Evolutionary conservation across 2,797 vertebrate genomes (phyloP), one percentile per base, ranked within the genome.

Genomic region (Bryconaethiops microstoma): DNA sequence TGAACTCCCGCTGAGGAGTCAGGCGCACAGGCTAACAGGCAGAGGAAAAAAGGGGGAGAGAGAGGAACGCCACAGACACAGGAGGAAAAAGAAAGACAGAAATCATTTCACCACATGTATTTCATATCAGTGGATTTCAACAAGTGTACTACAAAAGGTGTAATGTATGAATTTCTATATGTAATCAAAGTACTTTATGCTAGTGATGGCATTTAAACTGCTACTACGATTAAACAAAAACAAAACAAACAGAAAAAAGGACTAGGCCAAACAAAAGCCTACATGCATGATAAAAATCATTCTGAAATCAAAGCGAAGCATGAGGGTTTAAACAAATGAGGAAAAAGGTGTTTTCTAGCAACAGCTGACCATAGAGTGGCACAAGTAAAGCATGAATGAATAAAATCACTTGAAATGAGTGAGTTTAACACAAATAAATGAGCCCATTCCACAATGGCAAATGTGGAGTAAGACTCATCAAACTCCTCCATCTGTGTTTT

Each of bases 1-100:
- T 97, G 91, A 98, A 99, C 48, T 99, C 97, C 4, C 97, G 88
- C 92, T 99, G 97, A 0, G 97, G 97, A 0, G 96, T 95, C 21
- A 99, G 93, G 7, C 97, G 93, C 78, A 95, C 93, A 0, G 97
- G 97, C 96, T 99, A 86, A 3, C 57, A 63, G 67, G 10, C n/a
- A 25, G 0, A 23, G n/a, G 40, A 62, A 68, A 57, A 13, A 67
- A 68, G 17, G 25, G 45, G 35, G 62, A 16, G 40, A 25, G 10
- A 60, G 76, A 12, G 17, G n/a, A 12, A 55, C 0, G 0, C 0
- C 60, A 82, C 23, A 72, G 40, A 82, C 9, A 57, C 39, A 14
- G 55, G 39, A 54, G 9, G 9, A 64, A 23, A 78, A 40, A 65
- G 62, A 68, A 25, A 50, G 40, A 55, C 29, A 17, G 52, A 42